Base-by-base conservation (phyloP, 2,797 vertebrate species). In the Scyliorhinus canicula region DNA sequence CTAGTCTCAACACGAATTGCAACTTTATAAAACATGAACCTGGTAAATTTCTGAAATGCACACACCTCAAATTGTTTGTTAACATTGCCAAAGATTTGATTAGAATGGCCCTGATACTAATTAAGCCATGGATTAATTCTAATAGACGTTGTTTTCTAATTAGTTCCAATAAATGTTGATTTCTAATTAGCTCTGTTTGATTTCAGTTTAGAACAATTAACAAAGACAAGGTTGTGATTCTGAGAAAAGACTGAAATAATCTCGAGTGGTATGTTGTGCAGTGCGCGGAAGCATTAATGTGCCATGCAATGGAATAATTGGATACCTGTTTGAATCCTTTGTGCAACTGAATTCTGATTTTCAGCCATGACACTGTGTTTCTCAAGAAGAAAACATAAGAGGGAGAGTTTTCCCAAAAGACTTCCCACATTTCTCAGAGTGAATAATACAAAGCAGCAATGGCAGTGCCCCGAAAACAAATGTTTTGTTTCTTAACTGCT, bases 101-200 rank as follows among this genome's bases (percentile, higher is more conserved):
- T 55, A 35, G 52, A 86, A 86, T 82, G 44, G 19, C 79, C 79
- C 79, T 82, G 79, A 26, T 2, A 24, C 21, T 82, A 82, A 82
- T 82, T 35, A 86, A 31, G 52, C 35, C 55, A 55, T 52, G 84
- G 26, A 55, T 86, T 86, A 55, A 26, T 35, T 55, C 84, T 52
- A 86, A 86, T 86, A 14, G 24, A 31, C 14, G 50, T 14, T 85
- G 28, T 50, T 86, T 86, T 86, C 84, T 86, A 52, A 86, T 86
- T 86, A 86, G 84, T 86, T 86, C 50, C 7, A 82, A 44, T 82
- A 44, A 44, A 82, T 1, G 5, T 82, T 82, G 16, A 82, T 40
- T 77, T 77, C 79, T 84, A 84, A 84, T 84, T 84, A 84, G 74
- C n/a, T 84, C 79, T 47, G 24, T 47, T 47, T 84, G 79, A 84